Evolutionary conservation across 2,888 invertebrate species (phyloP), one percentile per base, ranked within the genome.

Genomic region (Anthrax anthrax): DNA sequence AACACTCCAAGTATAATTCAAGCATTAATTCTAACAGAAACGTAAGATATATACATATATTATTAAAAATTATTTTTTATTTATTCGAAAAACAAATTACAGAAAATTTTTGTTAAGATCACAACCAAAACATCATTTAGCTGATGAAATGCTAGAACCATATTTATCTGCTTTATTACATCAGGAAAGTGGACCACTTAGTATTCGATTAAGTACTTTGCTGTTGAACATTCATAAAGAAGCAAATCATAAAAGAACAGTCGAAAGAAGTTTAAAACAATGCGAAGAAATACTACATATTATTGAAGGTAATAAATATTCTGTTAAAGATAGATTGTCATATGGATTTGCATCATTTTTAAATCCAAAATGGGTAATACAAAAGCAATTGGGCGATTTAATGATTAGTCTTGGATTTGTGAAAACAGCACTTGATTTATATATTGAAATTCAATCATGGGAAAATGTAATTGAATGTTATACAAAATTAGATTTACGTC

Each of bases 391-490:
- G 37, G 94, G 84, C 0, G 81, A 87, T 55, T 61, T 91, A 45
- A 76, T 90, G 62, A 63, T 87, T 2, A 82, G 81, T 53, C 63
- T 94, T 43, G 95, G 94, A 10, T 74, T 88, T 51, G 77, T 84
- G 3, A 91, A 91, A 64, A 80, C 81, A 4, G 92, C 94, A 1
- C 69, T 92, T 18, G 86, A 89, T 52, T 70, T 86, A 44, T 91
- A 81, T 62, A 68, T 80, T 19, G 70, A 75, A 42, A 70, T 95
- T 19, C 76, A 87, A 55, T 69, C 85, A 19, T 98, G 96, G 95
- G 90, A 95, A 58, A 84, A 91, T 52, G 87, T 92, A 27, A 87
- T 98, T 46, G 75, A 79, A 2, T 97, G 97, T 67, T 96, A 96
- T 62, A 85, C 86, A 37, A 70, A 80, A 51, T 65, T 96, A 50